Evolutionary conservation across 2,797 vertebrate genomes (phyloP).

Genomic region (Menidia menidia): DNA sequence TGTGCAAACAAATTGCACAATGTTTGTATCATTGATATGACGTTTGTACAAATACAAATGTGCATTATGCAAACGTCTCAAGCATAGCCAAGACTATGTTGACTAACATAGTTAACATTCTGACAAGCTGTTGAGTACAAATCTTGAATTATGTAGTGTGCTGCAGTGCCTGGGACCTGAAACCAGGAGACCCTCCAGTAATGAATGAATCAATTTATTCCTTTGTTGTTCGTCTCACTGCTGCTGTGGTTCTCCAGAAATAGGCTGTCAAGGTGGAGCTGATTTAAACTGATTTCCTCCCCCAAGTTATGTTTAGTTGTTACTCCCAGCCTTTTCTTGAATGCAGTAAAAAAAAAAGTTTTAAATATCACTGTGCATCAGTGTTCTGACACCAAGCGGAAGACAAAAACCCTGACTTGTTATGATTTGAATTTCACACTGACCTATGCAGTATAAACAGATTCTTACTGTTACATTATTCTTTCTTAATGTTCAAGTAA

Average conservation of each 20-base stretch:
- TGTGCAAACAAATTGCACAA: background rate
- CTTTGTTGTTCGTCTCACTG: background rate
- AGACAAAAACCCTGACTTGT: constrained; percentile 32
- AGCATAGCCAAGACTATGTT: background rate
- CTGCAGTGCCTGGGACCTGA: background rate
- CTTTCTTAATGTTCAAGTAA: constrained; percentile 31
- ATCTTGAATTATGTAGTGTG: constrained; percentile 1
- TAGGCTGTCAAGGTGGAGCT: constrained; percentile 5
- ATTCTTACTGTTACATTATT: constrained; percentile 20
- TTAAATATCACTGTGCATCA: background rate
- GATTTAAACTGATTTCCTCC: constrained; percentile 10
- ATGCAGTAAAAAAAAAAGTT: background rate
- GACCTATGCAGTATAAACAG: constrained; percentile 11
- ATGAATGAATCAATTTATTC: constrained; percentile 15
- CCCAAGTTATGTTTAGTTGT: background rate
- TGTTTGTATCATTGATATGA: background rate
- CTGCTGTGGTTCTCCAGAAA: constrained; percentile 7
- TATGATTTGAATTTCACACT: constrained; percentile 5
- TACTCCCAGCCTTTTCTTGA: constrained; percentile 1
- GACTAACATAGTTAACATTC: background rate
- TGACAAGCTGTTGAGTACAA: background rate
- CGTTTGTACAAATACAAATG: background rate
- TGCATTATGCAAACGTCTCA: background rate
- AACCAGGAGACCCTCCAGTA: constrained; percentile 1
- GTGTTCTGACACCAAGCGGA: constrained; percentile 12